Base-by-base conservation (phyloP, 2,113 vertebrate species). In the Myodes glareolus region DNA sequence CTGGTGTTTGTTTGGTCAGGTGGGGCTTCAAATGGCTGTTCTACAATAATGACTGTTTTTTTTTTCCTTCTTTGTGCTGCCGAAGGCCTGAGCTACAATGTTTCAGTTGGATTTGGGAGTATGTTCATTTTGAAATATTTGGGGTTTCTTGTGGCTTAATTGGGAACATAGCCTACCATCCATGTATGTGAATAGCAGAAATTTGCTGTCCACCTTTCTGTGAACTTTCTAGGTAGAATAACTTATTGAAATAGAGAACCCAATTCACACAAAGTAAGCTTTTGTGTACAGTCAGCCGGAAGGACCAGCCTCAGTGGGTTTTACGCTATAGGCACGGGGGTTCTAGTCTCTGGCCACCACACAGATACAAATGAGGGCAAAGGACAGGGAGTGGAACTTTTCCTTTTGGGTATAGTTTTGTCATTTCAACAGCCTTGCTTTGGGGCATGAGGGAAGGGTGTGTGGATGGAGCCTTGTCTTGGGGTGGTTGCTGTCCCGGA, bases 41-140 rank as follows among this genome's bases (percentile, higher is more conserved):
- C 90, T 98, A 88, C 95, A 98, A 98, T 99, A 98, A 99, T 95
- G 92, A 97, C 91, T 98, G 73, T 98, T 98, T 98, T 98, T 98
- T 98, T 98, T 98, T 97, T 99, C 97, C 98, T 98, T 98, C 96
- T 88, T 97, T 92, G 95, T 98, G 99, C 99, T 99, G 97, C 98
- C 97, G 98, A 99, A 99, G 99, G 99, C 99, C 99, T 99, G 99
- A 99, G 99, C 99, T 99, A 99, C 99, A 99, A 98, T 99, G 98
- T 99, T 98, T 99, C 99, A 78, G 98, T 99, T 98, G 99, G 99
- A 99, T 99, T 99, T 98, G 99, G 99, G 99, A 99, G 99, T 99
- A 99, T 98, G 99, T 99, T 99, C 98, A 98, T 78, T 97, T 98
- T 98, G 95, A 98, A 68, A 93, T 97, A 0, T 98, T 96, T 33